These are phyloP conservation scores for Vidua macroura DNA, from an alignment of 2,113 vertebrate genomes.

Conservation along the genomic window DNA sequence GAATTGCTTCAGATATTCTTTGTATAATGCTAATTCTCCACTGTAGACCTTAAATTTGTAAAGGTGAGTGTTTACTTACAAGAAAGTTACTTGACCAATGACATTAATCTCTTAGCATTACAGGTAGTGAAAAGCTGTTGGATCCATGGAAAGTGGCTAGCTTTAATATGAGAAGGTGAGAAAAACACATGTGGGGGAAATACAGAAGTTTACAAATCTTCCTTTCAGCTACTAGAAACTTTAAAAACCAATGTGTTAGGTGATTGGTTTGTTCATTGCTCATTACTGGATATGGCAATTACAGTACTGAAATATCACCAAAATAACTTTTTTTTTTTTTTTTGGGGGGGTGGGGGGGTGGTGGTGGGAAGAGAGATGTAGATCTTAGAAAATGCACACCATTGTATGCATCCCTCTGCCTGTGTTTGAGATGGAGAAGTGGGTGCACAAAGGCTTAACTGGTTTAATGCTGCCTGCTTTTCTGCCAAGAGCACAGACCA, in stretches of 20 bases:
- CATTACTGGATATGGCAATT: background rate
- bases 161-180: background rate
- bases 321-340: background rate
- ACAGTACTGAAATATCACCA: background rate
- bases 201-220: background rate
- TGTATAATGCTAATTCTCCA: background rate
- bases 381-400: background rate
- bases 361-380: background rate
- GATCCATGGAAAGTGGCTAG: background rate
- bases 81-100: background rate
- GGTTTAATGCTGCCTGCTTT: background rate
- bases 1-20: background rate
- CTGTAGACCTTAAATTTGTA: background rate
- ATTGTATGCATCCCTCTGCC: background rate
- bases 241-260: background rate
- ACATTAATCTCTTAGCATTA: background rate
- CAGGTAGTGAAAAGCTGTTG: background rate
- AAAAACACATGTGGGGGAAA: background rate
- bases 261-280: background rate
- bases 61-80: background rate
- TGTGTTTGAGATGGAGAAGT: background rate
- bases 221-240: background rate
- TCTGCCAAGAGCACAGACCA: background rate
- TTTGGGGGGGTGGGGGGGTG: fast-evolving
- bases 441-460: background rate